Percentiles rank a stretch among this genome's conserved stretches.
Conservation (phyloP, 2,888 invertebrate species). For the Branchinecta sandiegonensis region DNA sequence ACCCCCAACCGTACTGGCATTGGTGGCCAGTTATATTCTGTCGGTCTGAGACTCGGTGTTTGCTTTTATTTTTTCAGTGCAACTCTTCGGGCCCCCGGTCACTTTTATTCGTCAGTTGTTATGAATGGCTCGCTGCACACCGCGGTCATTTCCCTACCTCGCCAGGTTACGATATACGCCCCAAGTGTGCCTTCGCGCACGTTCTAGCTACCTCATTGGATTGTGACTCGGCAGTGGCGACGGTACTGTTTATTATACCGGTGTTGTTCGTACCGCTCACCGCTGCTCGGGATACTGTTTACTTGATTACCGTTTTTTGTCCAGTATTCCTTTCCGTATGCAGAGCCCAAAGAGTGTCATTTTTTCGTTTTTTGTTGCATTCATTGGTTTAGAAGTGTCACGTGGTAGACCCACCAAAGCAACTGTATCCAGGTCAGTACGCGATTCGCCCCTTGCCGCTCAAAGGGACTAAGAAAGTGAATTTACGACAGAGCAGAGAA, state of each 20-base stretch:
- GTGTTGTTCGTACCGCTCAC: not conserved
- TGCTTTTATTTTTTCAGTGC: constrained; percentile 15
- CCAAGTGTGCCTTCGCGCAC: constrained; percentile 13
- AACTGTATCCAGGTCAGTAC: too few relatives aligned
- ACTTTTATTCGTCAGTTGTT: not conserved
- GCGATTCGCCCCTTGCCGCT: constrained; percentile 32
- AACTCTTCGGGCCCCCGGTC: constrained; percentile 4
- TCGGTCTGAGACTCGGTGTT: constrained; percentile 13
- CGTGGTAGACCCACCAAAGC: not conserved
- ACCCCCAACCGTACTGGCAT: not conserved
- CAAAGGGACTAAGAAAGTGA: constrained; percentile 34
- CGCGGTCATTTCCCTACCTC: constrained; percentile 10
- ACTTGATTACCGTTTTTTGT: constrained; percentile 1
- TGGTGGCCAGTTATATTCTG: constrained; percentile 10
- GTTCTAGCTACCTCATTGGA: constrained; percentile 14
- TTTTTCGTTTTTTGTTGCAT: constrained; percentile 16
- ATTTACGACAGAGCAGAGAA: too few relatives aligned
- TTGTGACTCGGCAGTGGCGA: constrained; percentile 10
- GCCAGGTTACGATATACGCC: not conserved
- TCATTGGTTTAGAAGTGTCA: constrained; percentile 2
- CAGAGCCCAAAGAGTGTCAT: constrained; percentile 9
- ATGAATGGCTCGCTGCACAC: not conserved
- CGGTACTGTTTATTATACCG: constrained; percentile 8
- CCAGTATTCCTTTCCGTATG: constrained; percentile 14
- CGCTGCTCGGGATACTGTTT: not conserved